phyloP scores from a whole-genome alignment of 2,797 vertebrate genomes.

The Sphenodon punctatus region DNA sequence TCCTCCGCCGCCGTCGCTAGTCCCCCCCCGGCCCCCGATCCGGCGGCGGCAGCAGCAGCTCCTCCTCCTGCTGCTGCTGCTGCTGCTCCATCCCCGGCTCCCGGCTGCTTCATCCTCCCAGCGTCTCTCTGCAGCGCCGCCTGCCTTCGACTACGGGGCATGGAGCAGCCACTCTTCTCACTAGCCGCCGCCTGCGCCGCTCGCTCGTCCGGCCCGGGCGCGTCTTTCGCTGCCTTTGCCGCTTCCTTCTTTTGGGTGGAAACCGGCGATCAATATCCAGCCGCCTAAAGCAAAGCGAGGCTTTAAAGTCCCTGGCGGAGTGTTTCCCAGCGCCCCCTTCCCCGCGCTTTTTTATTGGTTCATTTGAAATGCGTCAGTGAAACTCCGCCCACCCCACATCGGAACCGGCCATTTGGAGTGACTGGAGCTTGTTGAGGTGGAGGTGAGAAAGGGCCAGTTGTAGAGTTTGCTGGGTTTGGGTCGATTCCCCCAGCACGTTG shows the following conservation, averaged over 20 bases:
- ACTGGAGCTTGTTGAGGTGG: too few relatives aligned
- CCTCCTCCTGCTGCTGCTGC: constrained; percentile 37
- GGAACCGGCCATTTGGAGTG: too few relatives aligned
- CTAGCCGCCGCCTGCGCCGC: background rate
- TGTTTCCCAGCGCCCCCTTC: constrained; percentile 47
- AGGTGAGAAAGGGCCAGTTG: too few relatives aligned
- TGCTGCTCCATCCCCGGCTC: constrained; percentile 39
- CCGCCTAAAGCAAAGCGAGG: constrained; percentile 73
- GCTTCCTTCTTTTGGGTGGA: constrained; percentile 57
- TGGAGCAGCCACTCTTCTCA: background rate
- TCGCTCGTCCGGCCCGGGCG: background rate
- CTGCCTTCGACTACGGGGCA: background rate
- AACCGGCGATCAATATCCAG: constrained; percentile 27
- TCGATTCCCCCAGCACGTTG: too few relatives aligned
- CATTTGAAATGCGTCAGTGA: constrained; percentile 54
- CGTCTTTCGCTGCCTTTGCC: constrained; percentile 10
- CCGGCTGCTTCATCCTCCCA: background rate
- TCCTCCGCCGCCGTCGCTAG: constrained; percentile 28
- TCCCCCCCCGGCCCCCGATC: background rate
- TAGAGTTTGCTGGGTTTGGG: too few relatives aligned
- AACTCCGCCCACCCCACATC: background rate
- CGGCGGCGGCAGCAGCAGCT: background rate
- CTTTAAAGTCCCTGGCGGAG: constrained; percentile 53
- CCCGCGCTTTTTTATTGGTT: constrained; percentile 55
- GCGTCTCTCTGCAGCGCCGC: constrained; percentile 1